Conservation (phyloP, 1,140 invertebrate genomes). For the Ceratitis capitata region DNA sequence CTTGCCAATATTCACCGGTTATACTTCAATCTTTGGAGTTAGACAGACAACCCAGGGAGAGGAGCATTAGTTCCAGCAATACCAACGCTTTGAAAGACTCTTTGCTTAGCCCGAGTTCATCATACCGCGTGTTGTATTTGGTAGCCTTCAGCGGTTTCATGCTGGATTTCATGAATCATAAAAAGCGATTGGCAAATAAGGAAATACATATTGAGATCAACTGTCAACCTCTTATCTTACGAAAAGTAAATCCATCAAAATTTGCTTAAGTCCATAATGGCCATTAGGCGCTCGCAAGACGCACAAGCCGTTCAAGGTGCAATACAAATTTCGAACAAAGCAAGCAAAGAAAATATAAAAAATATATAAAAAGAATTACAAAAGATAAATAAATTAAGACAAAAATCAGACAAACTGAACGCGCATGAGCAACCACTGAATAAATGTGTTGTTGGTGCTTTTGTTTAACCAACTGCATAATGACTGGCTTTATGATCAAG, state of each 20-base stretch:
- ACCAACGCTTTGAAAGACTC: too few relatives aligned
- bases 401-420: neutral
- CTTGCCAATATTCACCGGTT: too few relatives aligned
- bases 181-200: neutral
- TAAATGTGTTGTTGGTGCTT: neutral
- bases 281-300: neutral
- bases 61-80: too few relatives aligned
- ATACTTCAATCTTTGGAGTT: too few relatives aligned
- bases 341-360: neutral
- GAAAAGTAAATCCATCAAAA: neutral
- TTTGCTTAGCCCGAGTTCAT: too few relatives aligned
- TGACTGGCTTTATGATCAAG: neutral
- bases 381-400: neutral
- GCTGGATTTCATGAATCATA: neutral
- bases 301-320: neutral
- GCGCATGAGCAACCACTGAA: neutral
- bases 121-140: too few relatives aligned
- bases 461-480: neutral
- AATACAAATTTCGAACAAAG: neutral
- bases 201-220: neutral
- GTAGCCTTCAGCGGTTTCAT: too few relatives aligned
- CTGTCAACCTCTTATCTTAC: neutral
- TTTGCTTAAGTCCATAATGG: too few relatives aligned
- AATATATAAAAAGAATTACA: neutral
- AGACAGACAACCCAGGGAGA: too few relatives aligned